Base-by-base conservation (phyloP, 2,888 invertebrate species). In the Marasmarcha lunaedactyla region DNA sequence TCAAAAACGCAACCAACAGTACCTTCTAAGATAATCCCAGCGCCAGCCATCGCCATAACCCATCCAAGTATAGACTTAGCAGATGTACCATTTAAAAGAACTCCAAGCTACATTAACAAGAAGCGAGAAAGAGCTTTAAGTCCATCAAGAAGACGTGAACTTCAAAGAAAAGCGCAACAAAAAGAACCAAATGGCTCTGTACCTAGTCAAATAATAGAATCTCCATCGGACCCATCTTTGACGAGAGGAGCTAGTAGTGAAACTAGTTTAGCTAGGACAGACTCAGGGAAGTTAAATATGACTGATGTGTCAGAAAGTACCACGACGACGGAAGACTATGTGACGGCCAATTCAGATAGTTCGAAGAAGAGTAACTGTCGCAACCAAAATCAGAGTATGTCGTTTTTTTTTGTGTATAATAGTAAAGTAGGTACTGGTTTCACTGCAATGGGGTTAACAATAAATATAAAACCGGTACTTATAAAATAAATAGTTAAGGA, bases 261-360 rank as follows among this genome's bases (percentile, higher is more conserved):
- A 59, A 72, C 68, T 34, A 73, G 74, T 54, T 78, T 90, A 45
- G 88, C 89, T 15, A 85, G 91, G 51, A 89, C 90, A 3, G 91
- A 92, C 69, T 90, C 90, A 7, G 88, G 89, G 25, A 88, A 88
- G 66, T 86, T 88, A 13, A 90, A 90, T 48, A 91, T 90, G 34
- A 87, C 87, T 26, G 94, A 94, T 61, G 85, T 93, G 38, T 93
- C 93, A n/a, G 94, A 94, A 78, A 93, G 93, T 56, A 94, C 94
- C 44, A 91, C 90, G 33, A 90, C 90, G 13, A 90, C 90, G 36
- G 94, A 94, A 69, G 94, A 94, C 71, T 94, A 94, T 68, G 90
- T 93, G 49, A 94, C 94, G 52, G 94, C 94, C 63, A 94, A 90
- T 68, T 88, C 90, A 40, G 90, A 90, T 59, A 90, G 88, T 57